phyloP scores from a whole-genome alignment of 2,113 vertebrate genomes.

The Zosterops lateralis region DNA sequence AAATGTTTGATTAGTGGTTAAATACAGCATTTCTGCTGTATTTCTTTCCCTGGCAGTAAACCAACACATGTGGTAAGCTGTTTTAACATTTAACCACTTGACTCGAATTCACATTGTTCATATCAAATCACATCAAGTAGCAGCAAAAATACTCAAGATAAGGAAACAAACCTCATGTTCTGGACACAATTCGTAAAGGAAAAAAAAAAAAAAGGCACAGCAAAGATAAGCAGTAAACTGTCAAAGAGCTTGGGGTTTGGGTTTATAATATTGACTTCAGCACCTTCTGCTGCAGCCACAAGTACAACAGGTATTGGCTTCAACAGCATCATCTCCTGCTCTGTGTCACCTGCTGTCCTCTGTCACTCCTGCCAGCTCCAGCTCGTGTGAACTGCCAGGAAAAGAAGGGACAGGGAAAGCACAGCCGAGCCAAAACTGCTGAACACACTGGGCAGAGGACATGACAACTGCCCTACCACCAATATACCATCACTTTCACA shows the following conservation, averaged over 20 bases:
- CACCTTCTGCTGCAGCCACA: neutral
- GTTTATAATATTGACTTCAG: neutral
- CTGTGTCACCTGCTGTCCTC: neutral
- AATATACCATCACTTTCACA: neutral
- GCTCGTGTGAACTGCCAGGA: neutral
- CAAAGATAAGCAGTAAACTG: neutral
- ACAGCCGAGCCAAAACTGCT: neutral
- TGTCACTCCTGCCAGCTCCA: neutral
- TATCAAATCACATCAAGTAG: neutral
- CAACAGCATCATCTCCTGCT: neutral
- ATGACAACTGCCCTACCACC: neutral
- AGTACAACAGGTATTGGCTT: neutral
- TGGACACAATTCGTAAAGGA: neutral
- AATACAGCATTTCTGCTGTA: neutral
- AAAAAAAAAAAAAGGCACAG: neutral
- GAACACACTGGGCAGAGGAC: neutral
- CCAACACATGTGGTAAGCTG: neutral
- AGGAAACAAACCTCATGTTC: neutral
- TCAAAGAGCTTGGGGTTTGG: neutral
- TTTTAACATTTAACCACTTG: neutral
- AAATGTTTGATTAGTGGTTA: constrained; percentile 9
- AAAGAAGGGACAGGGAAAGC: neutral
- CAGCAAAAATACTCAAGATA: neutral
- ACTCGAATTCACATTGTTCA: neutral
- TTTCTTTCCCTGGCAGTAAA: neutral